Evolutionary conservation across 2,797 vertebrate genomes (phyloP).

Genomic region (Podarcis lilfordi): DNA sequence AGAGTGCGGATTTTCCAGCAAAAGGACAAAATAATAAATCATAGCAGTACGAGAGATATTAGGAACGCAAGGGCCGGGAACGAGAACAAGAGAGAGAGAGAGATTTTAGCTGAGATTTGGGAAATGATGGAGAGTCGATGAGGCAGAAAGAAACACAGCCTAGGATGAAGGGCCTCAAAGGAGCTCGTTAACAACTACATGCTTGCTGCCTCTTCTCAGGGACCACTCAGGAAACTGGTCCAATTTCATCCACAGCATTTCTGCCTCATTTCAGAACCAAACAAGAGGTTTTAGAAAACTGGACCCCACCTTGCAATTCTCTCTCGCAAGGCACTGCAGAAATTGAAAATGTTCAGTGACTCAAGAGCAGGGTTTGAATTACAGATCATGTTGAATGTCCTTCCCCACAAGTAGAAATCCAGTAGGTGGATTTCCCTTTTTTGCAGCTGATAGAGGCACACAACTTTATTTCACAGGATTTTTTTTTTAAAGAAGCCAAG

Average conservation of each 20-base stretch:
- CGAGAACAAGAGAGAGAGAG: not conserved
- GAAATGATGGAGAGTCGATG: not conserved
- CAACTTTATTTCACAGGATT: not conserved
- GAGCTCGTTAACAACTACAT: not conserved
- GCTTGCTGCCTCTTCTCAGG: not conserved
- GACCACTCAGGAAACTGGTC: not conserved
- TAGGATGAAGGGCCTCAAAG: not conserved
- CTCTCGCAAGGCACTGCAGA: not conserved
- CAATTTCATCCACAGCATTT: not conserved
- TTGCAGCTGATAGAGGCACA: not conserved
- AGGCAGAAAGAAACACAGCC: not conserved
- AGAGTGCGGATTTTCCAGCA: not conserved
- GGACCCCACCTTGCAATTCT: not conserved
- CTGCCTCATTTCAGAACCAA: not conserved
- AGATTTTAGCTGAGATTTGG: not conserved
- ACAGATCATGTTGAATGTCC: not conserved
- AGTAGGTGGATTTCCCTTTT: too few species aligned
- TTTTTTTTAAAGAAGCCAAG: not conserved
- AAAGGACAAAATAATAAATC: conserved; percentile 6
- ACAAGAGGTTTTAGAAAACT: not conserved
- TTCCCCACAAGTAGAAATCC: not conserved
- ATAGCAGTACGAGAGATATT: not conserved
- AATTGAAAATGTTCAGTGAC: not conserved
- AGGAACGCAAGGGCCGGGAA: not conserved
- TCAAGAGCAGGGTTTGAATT: not conserved